Percentiles rank a stretch among this genome's conserved stretches.
Evolutionary conservation across 2,888 invertebrate species (phyloP).

Genomic region (Teinopalpus imperialis): DNA sequence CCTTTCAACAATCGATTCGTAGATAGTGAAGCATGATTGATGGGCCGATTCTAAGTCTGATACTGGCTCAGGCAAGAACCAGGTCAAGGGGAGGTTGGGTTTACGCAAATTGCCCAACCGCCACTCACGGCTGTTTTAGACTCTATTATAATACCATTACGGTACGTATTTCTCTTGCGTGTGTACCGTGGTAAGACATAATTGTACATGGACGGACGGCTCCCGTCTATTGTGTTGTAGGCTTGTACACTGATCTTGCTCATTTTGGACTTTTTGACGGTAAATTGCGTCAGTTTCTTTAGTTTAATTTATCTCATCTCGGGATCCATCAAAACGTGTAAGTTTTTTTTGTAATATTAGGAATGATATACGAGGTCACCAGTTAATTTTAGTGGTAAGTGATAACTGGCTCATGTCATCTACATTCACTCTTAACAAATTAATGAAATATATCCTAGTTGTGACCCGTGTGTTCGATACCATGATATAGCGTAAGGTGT

Average conservation of each 20-base stretch:
- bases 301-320: too few species aligned
- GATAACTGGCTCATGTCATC: too few species aligned
- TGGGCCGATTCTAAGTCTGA: constrained; percentile 47
- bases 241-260: neutral
- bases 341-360: too few species aligned
- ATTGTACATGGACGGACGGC: neutral
- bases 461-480: too few species aligned
- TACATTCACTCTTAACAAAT: too few species aligned
- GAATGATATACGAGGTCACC: too few species aligned
- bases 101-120: constrained; percentile 46
- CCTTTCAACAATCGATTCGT: constrained; percentile 15
- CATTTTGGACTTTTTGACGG: neutral
- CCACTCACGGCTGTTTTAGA: constrained; percentile 10
- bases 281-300: neutral
- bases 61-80: constrained; percentile 52
- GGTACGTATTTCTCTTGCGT: neutral
- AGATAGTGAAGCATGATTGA: constrained; percentile 40
- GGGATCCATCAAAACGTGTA: too few species aligned
- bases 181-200: neutral
- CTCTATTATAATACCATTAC: neutral
- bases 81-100: constrained; percentile 56
- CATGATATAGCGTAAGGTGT: too few species aligned
- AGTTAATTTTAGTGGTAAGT: too few species aligned
- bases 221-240: constrained; percentile 3
- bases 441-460: too few species aligned